Base-by-base conservation (phyloP, 2,113 vertebrate genomes). In the Cottus gobio region DNA sequence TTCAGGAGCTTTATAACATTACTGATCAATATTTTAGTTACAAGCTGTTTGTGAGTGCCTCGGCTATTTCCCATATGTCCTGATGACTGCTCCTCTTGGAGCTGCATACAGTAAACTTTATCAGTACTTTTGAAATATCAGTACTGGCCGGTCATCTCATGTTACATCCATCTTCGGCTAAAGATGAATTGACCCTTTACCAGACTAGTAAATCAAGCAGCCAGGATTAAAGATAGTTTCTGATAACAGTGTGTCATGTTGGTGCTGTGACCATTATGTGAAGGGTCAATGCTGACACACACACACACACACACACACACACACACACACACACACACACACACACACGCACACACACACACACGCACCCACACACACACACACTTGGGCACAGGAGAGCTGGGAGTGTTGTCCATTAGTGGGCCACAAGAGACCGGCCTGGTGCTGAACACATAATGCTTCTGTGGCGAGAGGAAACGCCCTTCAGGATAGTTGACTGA, bases 351-450 rank as follows among this genome's bases (percentile, higher is more conserved):
- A 83, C 13, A 73, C 12, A 62, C 65, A 75, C 67, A 82, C 28
- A 73, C 16, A 61, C 72, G 72, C 67, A 83, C 22, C 68, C 12
- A 62, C 72, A 75, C 67, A 82, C 30, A 67, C 22, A 66, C 37
- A 22, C 13, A 31, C 46, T 18, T 4, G 52, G 16, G 20, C 67
- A 62, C 39, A 77, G 20, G 39, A 79, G 42, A 63, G 70, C 60
- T 68, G 64, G 58, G 71, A 87, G 85, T 85, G 71, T 37, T 83
- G 80, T 90, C 90, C 90, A 92, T 92, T 91, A 93, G 85, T 64
- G 46, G 57, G 71, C 75, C 84, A 83, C 67, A 42, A 24, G 87
- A 87, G 80, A 71, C 65, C 5, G 60, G 52, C 57, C 78, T 76
- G 68, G 54, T 83, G 82, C 81, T 71, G 48, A 73, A 74, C 82